Base-by-base conservation (phyloP, 2,888 invertebrate genomes). In the Oasisia sp. region DNA sequence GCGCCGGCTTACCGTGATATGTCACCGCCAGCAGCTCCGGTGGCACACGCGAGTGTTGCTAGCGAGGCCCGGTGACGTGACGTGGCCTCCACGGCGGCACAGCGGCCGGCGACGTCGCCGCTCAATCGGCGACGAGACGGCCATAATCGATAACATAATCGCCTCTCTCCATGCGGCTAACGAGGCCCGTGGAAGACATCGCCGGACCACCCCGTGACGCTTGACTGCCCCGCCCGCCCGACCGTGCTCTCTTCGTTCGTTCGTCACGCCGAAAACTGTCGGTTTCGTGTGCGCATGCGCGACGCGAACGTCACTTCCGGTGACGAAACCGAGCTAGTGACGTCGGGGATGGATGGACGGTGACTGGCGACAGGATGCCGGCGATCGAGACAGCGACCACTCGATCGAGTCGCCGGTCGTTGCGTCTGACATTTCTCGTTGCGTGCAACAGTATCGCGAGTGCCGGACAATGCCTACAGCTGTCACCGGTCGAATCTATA, bases 51-150 rank as follows among this genome's bases (percentile, higher is more conserved):
- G 74, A 74, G 74, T 74, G 74, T 19, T 74, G 27, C 27, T 74
- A 74, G 74, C 74, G 74, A 74, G 74, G 27, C 74, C 74, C 27
- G 74, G 74, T 74, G 74, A 74, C 74, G 74, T 74, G 74, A 74
- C 74, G 74, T 27, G 74, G 74, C 27, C 2, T 19, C 19, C 50
- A n/a, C 14, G 74, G 27, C n/a, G 58, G 27, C 38, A 38, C 2
- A 1, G 38, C 38, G 38, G 38, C 38, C 38, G 19, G n/a, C 74
- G 74, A 74, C 27, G 74, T 74, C 74, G 74, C 19, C 74, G 27
- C 74, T 74, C 74, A 74, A 19, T 74, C 74, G 74, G 4, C 27
- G 14, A 27, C 27, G 74, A 74, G 74, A 74, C 74, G 50, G 50
- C 50, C 19, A 74, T 74, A 74, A 74, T 74, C 74, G 74, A 74